Base-by-base conservation (phyloP, 1,140 invertebrate species). In the Sycobia sp. region DNA sequence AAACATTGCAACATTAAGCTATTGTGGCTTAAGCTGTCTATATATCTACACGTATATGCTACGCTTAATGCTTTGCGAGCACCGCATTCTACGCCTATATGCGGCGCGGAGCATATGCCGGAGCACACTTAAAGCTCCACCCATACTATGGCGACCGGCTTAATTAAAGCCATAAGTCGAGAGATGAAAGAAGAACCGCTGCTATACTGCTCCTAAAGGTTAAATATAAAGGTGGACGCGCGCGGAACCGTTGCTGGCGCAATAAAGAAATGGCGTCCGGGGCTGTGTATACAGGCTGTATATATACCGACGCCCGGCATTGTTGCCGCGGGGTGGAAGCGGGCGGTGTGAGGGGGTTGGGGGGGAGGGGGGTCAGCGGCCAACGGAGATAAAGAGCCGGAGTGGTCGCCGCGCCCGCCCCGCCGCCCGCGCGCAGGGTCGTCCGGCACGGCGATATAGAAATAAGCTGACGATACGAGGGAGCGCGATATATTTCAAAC, bases 401-500 rank as follows among this genome's bases (percentile, higher is more conserved):
- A 11, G 29, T 4, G 11, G 29, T 32, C 4, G 29, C n/a, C n/a
- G n/a, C n/a, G n/a, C n/a, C n/a, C n/a, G n/a, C n/a, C n/a, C n/a
- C n/a, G n/a, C n/a, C n/a, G n/a, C n/a, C n/a, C n/a, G n/a, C n/a
- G n/a, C n/a, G n/a, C n/a, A n/a, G n/a, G n/a, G n/a, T n/a, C n/a
- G n/a, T n/a, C n/a, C n/a, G 10, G 29, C 23, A 36, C 50, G 57
- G 50, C 25, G 25, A 49, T 38, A 16, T 59, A 51, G 68, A 68
- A 70, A 65, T 67, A 68, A 62, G 67, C 58, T 41, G 47, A 43
- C 73, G 74, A 76, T 75, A 75, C 70, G 65, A 57, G 56, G 41
- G 55, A n/a, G n/a, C 46, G 65, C 63, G 75, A 74, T 73, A 78
- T 78, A 78, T 78, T 78, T 77, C 74, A 76, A 76, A 77, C 71